These are phyloP conservation scores for Tetraneura akinire DNA, from an alignment of 1,140 invertebrate species.

Conservation along the genomic window DNA sequence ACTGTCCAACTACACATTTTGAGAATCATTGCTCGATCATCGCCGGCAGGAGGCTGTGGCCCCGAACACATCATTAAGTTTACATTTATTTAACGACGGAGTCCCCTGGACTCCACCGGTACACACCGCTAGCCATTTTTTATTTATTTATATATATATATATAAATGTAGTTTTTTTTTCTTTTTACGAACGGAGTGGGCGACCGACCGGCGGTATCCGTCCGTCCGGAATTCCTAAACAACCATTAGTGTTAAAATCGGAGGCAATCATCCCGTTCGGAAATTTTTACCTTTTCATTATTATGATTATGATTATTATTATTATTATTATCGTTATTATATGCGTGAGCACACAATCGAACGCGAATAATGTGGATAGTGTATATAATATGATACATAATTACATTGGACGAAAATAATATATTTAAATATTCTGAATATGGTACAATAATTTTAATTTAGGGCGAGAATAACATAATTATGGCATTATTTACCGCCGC, in stretches of 20 bases:
- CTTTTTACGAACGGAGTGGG: constrained; percentile 43
- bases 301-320: constrained; percentile 38
- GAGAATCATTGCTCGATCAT: constrained; percentile 16
- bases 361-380: background rate
- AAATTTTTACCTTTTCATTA: constrained; percentile 48
- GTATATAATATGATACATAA: too few species aligned
- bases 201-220: constrained; percentile 42
- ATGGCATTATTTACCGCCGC: too few species aligned
- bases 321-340: background rate
- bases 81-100: constrained; percentile 50
- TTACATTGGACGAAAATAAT: too few species aligned
- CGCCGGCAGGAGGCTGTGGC: constrained; percentile 34
- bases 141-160: background rate
- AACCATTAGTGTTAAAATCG: constrained; percentile 51
- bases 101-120: constrained; percentile 27
- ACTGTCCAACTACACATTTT: constrained; percentile 13
- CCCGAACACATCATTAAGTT: constrained; percentile 51
- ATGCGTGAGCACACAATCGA: background rate
- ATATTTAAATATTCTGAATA: too few species aligned
- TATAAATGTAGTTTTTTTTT: too few species aligned
- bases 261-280: constrained; percentile 48
- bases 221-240: constrained; percentile 45
- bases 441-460: too few species aligned
- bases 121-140: constrained; percentile 50
- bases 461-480: too few species aligned